These are phyloP conservation scores for Strigamia crassipes DNA, from an alignment of 2,888 invertebrate genomes.

Conservation along the genomic window DNA sequence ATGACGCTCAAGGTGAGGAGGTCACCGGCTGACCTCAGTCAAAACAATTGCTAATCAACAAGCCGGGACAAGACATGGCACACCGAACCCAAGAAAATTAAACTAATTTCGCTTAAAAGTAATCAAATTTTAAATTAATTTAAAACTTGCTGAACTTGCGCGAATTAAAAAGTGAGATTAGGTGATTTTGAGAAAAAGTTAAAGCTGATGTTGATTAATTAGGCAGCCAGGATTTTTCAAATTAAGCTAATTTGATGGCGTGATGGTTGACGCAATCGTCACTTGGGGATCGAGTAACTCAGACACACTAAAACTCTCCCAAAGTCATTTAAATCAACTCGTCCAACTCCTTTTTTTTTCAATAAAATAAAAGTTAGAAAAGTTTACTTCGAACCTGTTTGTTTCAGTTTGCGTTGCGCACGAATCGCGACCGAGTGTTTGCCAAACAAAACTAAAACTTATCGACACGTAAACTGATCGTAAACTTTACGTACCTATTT, in stretches of 20 bases:
- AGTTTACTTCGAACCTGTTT: not conserved
- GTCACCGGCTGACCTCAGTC: constrained; percentile 8
- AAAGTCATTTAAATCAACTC: not conserved
- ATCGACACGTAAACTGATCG: not conserved
- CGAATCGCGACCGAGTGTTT: not conserved
- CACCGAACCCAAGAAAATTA: not conserved
- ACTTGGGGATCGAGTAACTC: not conserved
- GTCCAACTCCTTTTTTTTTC: not conserved
- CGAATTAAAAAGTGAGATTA: constrained; percentile 12
- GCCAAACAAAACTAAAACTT: not conserved
- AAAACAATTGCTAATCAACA: constrained; percentile 39
- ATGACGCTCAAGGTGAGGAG: constrained; percentile 7
- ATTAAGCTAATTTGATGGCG: constrained; percentile 18
- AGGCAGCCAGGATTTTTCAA: not conserved
- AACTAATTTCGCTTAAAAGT: not conserved
- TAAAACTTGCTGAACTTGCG: constrained; percentile 6
- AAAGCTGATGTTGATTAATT: constrained; percentile 22
- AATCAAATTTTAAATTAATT: constrained; percentile 14
- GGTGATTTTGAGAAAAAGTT: not conserved
- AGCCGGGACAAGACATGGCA: not conserved
- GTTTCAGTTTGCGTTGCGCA: not conserved
- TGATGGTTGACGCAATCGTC: not conserved
- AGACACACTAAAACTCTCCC: not conserved
- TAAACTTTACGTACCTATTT: not conserved
- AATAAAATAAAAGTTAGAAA: not conserved